A percentile compares a stretch with the other conserved stretches of the same genome.
Conservation (phyloP, 2,113 vertebrate genomes). For the Microtus montanus region DNA sequence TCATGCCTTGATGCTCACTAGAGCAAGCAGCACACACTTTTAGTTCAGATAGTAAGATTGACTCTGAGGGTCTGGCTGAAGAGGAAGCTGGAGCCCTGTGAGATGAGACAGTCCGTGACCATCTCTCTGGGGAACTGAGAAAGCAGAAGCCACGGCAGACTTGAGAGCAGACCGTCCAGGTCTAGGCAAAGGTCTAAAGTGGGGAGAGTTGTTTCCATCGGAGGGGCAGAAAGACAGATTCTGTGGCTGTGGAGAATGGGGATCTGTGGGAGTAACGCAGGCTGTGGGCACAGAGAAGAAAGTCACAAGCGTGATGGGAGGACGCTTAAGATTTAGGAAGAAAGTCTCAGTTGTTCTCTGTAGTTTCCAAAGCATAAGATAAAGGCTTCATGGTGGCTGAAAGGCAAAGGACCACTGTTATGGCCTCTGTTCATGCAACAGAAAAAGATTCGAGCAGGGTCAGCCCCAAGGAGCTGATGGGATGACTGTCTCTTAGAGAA, state of each 20-base stretch:
- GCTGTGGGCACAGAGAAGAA: neutral
- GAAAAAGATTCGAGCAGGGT: neutral
- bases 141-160: neutral
- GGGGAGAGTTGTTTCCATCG: too few relatives aligned
- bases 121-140: neutral
- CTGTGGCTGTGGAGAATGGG: accelerated
- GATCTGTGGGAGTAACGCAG: too few relatives aligned
- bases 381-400: neutral
- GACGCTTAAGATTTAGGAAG: neutral
- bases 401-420: neutral
- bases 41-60: neutral
- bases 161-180: neutral
- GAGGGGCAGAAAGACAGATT: neutral
- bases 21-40: neutral
- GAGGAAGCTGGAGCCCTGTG: too few relatives aligned
- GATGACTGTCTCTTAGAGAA: neutral
- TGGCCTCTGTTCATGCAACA: neutral
- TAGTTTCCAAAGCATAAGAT: conserved; percentile 26
- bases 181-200: neutral
- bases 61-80: neutral
- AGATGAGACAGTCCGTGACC: neutral
- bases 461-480: neutral
- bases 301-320: neutral
- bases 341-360: neutral
- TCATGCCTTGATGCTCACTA: neutral